Evolutionary conservation across 1,140 invertebrate genomes (phyloP).

Genomic region (Aphelinus atriplicis): DNA sequence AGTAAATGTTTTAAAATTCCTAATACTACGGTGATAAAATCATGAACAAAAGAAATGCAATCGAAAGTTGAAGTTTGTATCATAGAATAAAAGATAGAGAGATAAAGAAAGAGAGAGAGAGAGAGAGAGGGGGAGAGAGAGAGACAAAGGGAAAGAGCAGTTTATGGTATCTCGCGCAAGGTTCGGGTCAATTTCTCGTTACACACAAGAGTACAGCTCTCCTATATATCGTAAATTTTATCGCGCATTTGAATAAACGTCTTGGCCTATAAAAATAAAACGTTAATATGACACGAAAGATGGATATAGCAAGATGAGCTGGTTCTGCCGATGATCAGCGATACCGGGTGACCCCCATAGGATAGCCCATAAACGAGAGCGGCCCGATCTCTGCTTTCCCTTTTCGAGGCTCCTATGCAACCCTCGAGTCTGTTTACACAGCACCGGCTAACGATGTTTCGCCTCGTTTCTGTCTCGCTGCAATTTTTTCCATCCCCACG

Average conservation of each 20-base stretch:
- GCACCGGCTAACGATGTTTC: constrained; percentile 45
- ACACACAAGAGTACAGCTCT: constrained; percentile 25
- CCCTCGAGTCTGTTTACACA: constrained; percentile 43
- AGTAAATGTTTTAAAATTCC: too few relatives aligned
- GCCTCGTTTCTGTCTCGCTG: constrained; percentile 55
- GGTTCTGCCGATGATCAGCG: constrained; percentile 3
- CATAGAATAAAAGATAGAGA: neutral
- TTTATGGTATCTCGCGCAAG: neutral
- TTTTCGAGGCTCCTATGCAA: constrained; percentile 44
- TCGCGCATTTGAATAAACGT: constrained; percentile 42
- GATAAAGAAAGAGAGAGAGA: neutral
- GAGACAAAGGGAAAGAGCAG: too few relatives aligned
- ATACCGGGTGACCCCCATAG: constrained; percentile 34
- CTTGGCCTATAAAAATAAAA: constrained; percentile 42
- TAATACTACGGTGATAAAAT: too few relatives aligned
- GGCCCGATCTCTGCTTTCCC: constrained; percentile 36
- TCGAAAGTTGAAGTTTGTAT: constrained; percentile 37
- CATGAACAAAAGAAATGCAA: neutral
- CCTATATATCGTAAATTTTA: constrained; percentile 38
- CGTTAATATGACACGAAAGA: constrained; percentile 38
- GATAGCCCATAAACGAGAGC: constrained; percentile 40
- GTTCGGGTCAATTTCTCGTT: constrained; percentile 32
- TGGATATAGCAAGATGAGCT: neutral
- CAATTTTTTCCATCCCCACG: constrained; percentile 12
- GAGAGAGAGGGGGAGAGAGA: constrained; percentile 7